Conservation (phyloP, 2,888 invertebrate genomes). For the Metopia argyrocephala region DNA sequence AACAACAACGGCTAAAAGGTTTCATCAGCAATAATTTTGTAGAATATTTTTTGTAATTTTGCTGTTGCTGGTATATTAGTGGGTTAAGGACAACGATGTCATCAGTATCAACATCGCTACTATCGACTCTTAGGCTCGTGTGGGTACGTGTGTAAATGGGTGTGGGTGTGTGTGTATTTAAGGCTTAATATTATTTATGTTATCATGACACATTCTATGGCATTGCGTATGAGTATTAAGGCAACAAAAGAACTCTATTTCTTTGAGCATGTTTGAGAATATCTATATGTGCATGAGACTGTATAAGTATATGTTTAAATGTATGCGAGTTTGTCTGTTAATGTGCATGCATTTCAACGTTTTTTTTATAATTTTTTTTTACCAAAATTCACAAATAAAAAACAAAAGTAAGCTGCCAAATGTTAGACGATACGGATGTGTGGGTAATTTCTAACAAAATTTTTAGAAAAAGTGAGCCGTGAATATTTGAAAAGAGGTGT, state of each 20-base stretch:
- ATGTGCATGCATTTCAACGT: too few relatives aligned
- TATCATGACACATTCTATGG: too few relatives aligned
- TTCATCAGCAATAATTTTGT: constrained; percentile 47
- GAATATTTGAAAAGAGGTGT: too few relatives aligned
- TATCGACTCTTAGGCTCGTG: not conserved
- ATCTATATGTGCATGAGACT: not conserved
- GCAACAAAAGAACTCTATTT: too few relatives aligned
- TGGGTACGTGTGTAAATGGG: too few relatives aligned
- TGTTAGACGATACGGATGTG: too few relatives aligned
- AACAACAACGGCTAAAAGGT: constrained; percentile 23
- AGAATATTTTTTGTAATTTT: constrained; percentile 21
- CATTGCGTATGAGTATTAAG: too few relatives aligned
- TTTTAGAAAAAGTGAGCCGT: too few relatives aligned
- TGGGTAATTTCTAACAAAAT: too few relatives aligned
- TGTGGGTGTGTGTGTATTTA: too few relatives aligned
- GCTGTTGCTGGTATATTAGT: constrained; percentile 20
- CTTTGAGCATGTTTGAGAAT: too few relatives aligned
- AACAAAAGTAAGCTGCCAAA: not conserved
- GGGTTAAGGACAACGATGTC: constrained; percentile 54
- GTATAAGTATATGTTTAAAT: not conserved
- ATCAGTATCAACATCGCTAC: constrained; percentile 4
- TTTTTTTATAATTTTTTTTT: constrained; percentile 4
- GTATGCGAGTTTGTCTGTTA: not conserved
- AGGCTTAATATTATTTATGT: too few relatives aligned
- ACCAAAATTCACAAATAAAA: not conserved